Percentiles rank a stretch among this genome's conserved stretches.
phyloP scores from a whole-genome alignment of 2,888 invertebrate species.

The Drosophila hamatofila region DNA sequence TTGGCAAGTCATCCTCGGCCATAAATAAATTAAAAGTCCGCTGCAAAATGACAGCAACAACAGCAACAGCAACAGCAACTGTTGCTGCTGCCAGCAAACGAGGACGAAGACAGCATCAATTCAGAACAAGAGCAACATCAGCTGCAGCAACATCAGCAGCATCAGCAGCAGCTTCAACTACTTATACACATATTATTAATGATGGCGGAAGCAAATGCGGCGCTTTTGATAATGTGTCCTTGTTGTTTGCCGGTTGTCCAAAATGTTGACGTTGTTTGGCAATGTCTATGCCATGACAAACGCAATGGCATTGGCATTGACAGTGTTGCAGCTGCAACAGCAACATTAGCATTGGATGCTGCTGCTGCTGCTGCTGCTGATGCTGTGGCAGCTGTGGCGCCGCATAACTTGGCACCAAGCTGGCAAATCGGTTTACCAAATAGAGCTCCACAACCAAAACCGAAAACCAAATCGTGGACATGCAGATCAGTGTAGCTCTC shows the following conservation, averaged over 20 bases:
- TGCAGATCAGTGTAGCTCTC: constrained; percentile 27
- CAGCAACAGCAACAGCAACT: constrained; percentile 40
- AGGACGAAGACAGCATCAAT: constrained; percentile 43
- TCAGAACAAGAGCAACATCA: constrained; percentile 66
- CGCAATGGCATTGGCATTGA: constrained; percentile 75
- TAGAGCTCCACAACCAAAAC: constrained; percentile 49
- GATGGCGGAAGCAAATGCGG: constrained; percentile 76
- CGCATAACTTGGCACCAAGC: constrained; percentile 79
- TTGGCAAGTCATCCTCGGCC: constrained; percentile 69
- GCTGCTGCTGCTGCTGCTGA: constrained; percentile 53
- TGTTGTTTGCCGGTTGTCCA: constrained; percentile 58
- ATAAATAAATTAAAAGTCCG: constrained; percentile 80
- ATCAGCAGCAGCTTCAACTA: constrained; percentile 24
- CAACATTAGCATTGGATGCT: constrained; percentile 45
- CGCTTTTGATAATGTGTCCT: constrained; percentile 68
- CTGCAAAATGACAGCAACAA: constrained; percentile 75
- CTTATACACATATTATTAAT: constrained; percentile 70
- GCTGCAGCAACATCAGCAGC: constrained; percentile 46
- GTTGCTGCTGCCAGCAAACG: constrained; percentile 49
- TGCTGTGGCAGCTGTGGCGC: constrained; percentile 49
- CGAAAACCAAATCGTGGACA: constrained; percentile 42
- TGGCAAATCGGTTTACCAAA: constrained; percentile 78
- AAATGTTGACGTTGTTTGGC: constrained; percentile 64
- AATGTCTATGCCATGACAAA: constrained; percentile 70
- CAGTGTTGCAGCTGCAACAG: constrained; percentile 50